Base-by-base conservation (phyloP, 2,113 vertebrate species). In the Larimichthys polyactis region DNA sequence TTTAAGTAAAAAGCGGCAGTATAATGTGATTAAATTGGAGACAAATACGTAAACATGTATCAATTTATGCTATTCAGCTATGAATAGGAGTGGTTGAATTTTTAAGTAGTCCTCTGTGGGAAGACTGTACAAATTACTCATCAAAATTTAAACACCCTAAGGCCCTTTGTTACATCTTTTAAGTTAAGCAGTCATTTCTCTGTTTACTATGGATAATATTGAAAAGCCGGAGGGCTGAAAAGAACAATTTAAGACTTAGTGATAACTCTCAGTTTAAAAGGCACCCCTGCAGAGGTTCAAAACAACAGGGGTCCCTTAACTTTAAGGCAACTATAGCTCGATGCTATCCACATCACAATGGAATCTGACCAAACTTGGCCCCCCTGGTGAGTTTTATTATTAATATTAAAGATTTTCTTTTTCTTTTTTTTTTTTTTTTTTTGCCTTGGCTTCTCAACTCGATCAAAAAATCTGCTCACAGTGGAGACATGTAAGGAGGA, bases 281-380 rank as follows among this genome's bases (percentile, higher is more conserved):
- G 59, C 71, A 76, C 78, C 75, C 81, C 80, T 79, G 84, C 75
- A 66, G 90, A 77, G 76, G n/a, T 67, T 71, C 60, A 67, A 44
- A 82, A 75, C 79, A 68, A 67, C 22, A 71, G 59, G 60, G 84
- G 70, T 87, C 46, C 24, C 46, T 59, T 77, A 19, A 79, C 58
- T 84, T 58, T 57, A 65, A 78, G 52, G 69, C 6, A 67, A 43
- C 20, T 73, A 32, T 36, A 68, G 29, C 73, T 75, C 75, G 68
- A 88, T 83, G 43, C 22, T 20, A 55, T 78, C 57, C 17, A 65
- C 43, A 60, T 75, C 29, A 15, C 46, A 52, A 2, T 48, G 24
- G 48, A 71, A 57, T 16, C 49, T 83, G 58, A 75, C 15, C 15
- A 71, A 65, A 73, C 10, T 19, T 2, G 15, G 15, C 78, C 52